Evolutionary conservation across 2,888 invertebrate species (phyloP).

Genomic region (Drosophila subquinaria): DNA sequence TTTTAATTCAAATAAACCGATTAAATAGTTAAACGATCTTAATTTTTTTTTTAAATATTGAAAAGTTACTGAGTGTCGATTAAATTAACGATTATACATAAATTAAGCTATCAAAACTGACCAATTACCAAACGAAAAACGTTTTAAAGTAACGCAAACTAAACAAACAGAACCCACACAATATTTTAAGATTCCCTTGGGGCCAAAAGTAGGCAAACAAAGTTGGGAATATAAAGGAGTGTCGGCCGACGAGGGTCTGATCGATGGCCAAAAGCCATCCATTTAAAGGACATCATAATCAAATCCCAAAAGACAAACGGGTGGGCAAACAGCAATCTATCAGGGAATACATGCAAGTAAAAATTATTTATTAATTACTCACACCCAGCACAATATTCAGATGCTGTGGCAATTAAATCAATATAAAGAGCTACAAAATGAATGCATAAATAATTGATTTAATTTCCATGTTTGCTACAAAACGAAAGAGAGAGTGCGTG

Average conservation of each 20-base stretch:
- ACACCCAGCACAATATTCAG: slow-evolving; percentile 41
- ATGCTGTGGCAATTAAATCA: slow-evolving; percentile 63
- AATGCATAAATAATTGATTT: slow-evolving; percentile 72
- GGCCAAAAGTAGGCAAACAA: slow-evolving; percentile 6
- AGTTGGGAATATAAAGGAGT: neutral
- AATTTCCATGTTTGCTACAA: slow-evolving; percentile 52
- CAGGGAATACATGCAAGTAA: slow-evolving; percentile 45
- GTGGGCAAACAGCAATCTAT: slow-evolving; percentile 48
- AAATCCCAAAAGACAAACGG: slow-evolving; percentile 48
- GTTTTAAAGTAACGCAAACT: slow-evolving; percentile 6
- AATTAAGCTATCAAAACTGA: neutral
- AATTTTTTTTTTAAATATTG: too few relatives aligned
- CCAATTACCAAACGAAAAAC: neutral
- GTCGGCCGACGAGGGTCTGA: slow-evolving; percentile 20
- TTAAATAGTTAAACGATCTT: too few relatives aligned
- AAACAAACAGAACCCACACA: neutral
- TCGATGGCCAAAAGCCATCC: slow-evolving; percentile 50
- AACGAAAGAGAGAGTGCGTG: neutral
- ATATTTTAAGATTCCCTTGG: slow-evolving; percentile 3
- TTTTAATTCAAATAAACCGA: too few relatives aligned
- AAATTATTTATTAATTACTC: slow-evolving; percentile 75
- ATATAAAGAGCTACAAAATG: slow-evolving; percentile 68
- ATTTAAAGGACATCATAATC: slow-evolving; percentile 65
- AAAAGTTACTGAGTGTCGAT: neutral
- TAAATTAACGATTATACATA: slow-evolving; percentile 2